Base-by-base conservation (phyloP, 2,797 vertebrate species). In the Anomalospiza imberbis region DNA sequence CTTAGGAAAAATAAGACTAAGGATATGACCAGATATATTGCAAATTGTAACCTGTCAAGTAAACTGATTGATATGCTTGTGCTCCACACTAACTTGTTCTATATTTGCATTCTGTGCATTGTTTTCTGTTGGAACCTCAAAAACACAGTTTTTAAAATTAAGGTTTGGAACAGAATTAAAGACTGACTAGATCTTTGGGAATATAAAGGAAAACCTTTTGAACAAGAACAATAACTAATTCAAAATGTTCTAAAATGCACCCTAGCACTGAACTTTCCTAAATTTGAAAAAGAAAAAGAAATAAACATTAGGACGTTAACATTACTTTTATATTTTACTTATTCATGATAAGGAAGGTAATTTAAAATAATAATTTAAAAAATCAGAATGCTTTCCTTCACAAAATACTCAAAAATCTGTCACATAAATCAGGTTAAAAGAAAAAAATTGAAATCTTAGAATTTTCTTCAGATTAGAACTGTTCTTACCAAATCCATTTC, bases 241-340 rank as follows among this genome's bases (percentile, higher is more conserved):
- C 15, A 80, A 80, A 57, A 70, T 85, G 13, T 19, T 72, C 14
- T 29, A 68, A 57, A 70, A 70, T 55, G 12, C 25, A 60, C 17
- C 9, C 3, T 22, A 71, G 7, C 15, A 57, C 5, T 32, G 29
- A 73, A 28, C 6, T 71, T 67, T 51, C 31, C 24, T 48, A 57
- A 91, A 83, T 61, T 0, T 22, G 3, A 62, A 83, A 80, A 77
- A 70, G 29, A 3, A 6, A 16, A 57, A 34, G 4, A 63, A 29
- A 24, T 12, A 44, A n/a, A n/a, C 4, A 40, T 8, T 31, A 6
- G 1, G 26, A 31, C 0, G 3, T 31, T 28, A 38, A 65, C 3
- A 54, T 44, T 65, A 53, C 21, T 60, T 81, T 58, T 40, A 19
- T 1, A n/a, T 50, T 65, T 40, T 74, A 58, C 14, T 77, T 74